phyloP scores from a whole-genome alignment of 2,888 invertebrate species.

The Linnaemya vulpina region DNA sequence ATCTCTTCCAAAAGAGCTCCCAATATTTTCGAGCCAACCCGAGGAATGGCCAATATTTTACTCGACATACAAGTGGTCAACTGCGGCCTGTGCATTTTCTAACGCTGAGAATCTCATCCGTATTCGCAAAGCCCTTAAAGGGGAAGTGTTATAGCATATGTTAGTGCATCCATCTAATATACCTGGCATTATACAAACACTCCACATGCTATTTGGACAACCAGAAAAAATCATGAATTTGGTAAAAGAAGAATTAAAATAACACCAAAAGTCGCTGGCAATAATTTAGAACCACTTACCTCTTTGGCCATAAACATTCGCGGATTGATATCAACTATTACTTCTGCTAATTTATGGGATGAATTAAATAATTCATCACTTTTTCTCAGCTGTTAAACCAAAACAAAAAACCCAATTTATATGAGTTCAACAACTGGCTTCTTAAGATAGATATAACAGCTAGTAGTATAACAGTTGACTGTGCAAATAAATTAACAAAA shows the following conservation, averaged over 20 bases:
- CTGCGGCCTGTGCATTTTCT: conserved; percentile 1
- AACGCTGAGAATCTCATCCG: conserved; percentile 1
- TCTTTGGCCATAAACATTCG: conserved; percentile 1
- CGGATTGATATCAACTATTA: conserved; percentile 4
- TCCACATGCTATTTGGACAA: background rate
- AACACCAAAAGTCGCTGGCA: background rate
- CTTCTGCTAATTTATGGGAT: conserved; percentile 1
- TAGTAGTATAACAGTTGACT: conserved; percentile 13
- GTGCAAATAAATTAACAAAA: conserved; percentile 22
- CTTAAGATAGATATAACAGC: conserved; percentile 3
- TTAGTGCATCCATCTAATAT: conserved; percentile 11
- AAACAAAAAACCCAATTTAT: conserved; percentile 25
- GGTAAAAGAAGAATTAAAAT: background rate
- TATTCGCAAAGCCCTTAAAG: background rate
- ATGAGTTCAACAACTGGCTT: conserved; percentile 13
- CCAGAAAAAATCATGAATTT: conserved; percentile 1
- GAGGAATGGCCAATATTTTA: conserved; percentile 15
- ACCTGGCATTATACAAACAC: background rate
- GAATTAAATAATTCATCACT: conserved; percentile 38
- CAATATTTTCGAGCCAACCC: conserved; percentile 1
- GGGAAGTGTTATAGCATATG: background rate
- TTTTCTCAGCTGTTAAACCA: background rate
- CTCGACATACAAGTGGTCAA: conserved; percentile 10
- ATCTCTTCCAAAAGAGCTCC: conserved; percentile 12
- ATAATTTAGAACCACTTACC: background rate